Conservation (phyloP, 1,140 invertebrate genomes). For the Aphelenchoides fujianensis region DNA sequence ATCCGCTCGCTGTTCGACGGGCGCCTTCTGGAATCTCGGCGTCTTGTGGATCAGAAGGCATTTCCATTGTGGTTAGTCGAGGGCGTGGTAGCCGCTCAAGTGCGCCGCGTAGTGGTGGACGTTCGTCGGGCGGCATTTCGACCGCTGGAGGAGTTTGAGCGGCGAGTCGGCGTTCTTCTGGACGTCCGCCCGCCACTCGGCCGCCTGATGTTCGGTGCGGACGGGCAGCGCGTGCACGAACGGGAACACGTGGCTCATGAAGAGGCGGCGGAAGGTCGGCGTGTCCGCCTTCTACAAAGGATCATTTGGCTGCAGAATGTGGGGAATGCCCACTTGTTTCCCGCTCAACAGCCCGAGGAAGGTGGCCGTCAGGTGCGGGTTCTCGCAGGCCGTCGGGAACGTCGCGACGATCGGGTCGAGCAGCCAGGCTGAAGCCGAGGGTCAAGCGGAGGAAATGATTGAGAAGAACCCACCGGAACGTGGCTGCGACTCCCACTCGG, state of each 20-base stretch:
- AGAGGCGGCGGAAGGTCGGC: slow-evolving; percentile 27
- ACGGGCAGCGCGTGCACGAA: slow-evolving; percentile 17
- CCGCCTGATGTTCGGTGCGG: background rate
- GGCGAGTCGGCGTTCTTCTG: slow-evolving; percentile 3
- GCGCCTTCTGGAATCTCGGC: too few species aligned
- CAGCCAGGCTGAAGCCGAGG: slow-evolving; percentile 28
- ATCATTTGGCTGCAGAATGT: too few species aligned
- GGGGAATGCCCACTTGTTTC: background rate
- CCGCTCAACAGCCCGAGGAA: slow-evolving; percentile 26
- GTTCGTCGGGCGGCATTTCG: background rate
- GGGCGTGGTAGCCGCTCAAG: slow-evolving; percentile 2
- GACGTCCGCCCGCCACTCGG: background rate
- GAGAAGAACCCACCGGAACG: background rate
- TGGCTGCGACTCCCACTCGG: slow-evolving; percentile 27
- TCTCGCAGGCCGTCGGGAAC: slow-evolving; percentile 30
- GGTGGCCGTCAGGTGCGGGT: slow-evolving; percentile 19
- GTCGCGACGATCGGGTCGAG: slow-evolving; percentile 38
- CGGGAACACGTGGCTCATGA: slow-evolving; percentile 36
- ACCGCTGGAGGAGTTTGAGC: background rate
- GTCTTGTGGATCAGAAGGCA: too few species aligned
- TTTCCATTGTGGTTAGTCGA: too few species aligned
- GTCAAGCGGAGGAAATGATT: background rate
- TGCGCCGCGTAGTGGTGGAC: background rate
- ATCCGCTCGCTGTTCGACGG: too few species aligned
- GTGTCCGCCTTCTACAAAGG: background rate